Evolutionary conservation across 2,888 invertebrate genomes (phyloP), one percentile per base, ranked within the genome.

Genomic region (Eugnorisma glareosa): DNA sequence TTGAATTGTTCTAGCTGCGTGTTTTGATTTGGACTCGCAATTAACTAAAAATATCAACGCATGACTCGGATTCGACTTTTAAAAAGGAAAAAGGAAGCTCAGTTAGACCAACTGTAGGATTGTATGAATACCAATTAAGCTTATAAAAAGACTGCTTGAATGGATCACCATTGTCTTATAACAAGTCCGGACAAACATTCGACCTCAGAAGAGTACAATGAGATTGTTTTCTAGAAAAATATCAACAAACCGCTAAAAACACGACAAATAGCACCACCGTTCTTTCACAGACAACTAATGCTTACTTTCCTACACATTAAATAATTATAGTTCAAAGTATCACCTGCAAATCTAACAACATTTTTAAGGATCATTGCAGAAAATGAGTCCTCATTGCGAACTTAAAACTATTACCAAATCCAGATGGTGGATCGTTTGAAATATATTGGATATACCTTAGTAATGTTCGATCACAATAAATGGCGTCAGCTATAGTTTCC

Each of bases 1-100:
- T 84, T 73, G 70, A 61, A 84, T 84, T 82, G 80, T 83, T 83
- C 67, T 75, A 79, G 67, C 73, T 51, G 45, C n/a, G n/a, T 81
- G 67, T 81, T 83, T 67, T 37, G 73, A 68, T 81, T 71, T 76
- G 40, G 48, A 57, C 21, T 64, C 45, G 43, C 64, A 63, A 64
- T 77, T 64, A 67, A 71, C 48, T 40, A 35, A 66, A 77, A 66
- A 77, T 77, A 63, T 63, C 37, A 35, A 51, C 7, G 15, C 15
- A 24, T 28, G n/a, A n/a, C n/a, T n/a, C n/a, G n/a, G n/a, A n/a
- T n/a, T n/a, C 35, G 18, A 37, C 18, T 21, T 31, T 31, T 54
- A 13, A 35, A 7, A 28, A n/a, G n/a, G 2, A 11, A 18, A 8
- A 5, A 35, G 15, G 15, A 35, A 15, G 24, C 3, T 48, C 8